A percentile compares a stretch with the other conserved stretches of the same genome.
phyloP scores from a whole-genome alignment of 2,113 vertebrate species.

The Eonycteris spelaea region DNA sequence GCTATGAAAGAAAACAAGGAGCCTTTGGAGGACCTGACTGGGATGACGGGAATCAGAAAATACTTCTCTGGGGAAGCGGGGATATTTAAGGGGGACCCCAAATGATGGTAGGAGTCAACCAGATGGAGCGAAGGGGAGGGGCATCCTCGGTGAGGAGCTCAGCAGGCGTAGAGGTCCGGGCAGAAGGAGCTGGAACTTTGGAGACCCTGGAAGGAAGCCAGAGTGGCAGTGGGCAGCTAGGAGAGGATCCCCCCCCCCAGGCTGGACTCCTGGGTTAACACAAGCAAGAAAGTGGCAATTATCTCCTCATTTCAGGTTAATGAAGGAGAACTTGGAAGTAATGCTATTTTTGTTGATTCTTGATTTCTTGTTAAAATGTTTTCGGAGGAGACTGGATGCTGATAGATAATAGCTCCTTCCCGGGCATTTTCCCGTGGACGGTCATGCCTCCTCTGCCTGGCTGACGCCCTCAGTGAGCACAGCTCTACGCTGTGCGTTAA shows the following conservation, averaged over 20 bases:
- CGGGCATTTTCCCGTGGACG: neutral
- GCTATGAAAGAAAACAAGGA: neutral
- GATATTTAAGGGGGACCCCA: neutral
- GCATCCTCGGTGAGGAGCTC: rapidly evolving
- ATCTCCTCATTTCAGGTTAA: constrained; percentile 38
- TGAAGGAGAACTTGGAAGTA: constrained; percentile 47
- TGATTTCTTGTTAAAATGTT: constrained; percentile 52
- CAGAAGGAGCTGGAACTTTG: neutral
- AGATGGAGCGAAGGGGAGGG: neutral
- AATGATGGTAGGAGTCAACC: neutral
- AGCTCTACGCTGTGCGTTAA: neutral
- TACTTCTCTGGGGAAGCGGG: neutral
- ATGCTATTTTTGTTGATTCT: constrained; percentile 49
- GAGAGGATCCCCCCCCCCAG: neutral
- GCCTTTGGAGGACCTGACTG: neutral
- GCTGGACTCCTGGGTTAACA: neutral
- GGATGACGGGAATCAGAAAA: neutral
- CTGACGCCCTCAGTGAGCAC: rapidly evolving
- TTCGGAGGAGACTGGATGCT: neutral
- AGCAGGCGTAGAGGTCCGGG: neutral
- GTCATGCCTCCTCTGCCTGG: neutral
- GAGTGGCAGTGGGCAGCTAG: rapidly evolving
- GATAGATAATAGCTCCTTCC: neutral
- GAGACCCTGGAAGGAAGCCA: neutral
- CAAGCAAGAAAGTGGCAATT: neutral